phyloP scores from a whole-genome alignment of 2,113 vertebrate species.

The Dendropsophus ebraccatus region DNA sequence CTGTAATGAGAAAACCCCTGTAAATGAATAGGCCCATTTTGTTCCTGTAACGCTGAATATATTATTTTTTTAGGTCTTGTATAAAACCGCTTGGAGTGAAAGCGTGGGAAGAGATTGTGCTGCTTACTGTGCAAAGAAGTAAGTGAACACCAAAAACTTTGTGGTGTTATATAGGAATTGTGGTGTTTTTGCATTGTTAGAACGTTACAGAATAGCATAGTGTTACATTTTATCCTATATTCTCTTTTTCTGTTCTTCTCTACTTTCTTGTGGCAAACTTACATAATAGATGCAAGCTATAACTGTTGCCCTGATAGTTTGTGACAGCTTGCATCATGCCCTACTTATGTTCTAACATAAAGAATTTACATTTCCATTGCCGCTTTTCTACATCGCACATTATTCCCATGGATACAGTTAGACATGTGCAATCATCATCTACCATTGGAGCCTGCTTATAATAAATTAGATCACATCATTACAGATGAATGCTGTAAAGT shows the following conservation, averaged over 20 bases:
- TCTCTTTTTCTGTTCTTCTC: background rate
- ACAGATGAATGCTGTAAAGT: background rate
- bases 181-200: background rate
- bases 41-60: background rate
- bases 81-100: conserved; percentile 96
- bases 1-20: background rate
- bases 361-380: background rate
- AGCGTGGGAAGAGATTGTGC: conserved; percentile 87
- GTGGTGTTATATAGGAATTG: background rate
- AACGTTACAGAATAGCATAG: background rate
- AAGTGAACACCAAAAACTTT: conserved; percentile 60
- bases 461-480: no score
- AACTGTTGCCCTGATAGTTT: background rate
- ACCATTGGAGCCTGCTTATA: background rate
- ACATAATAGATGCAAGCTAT: background rate
- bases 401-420: background rate
- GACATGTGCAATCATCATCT: background rate
- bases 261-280: background rate
- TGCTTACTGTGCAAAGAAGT: conserved; percentile 92
- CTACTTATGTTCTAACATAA: background rate
- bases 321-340: background rate
- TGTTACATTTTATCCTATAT: background rate
- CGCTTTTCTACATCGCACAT: background rate
- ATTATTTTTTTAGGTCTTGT: conserved; percentile 81
- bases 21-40: background rate